Base-by-base conservation (phyloP, 2,888 invertebrate genomes). In the Encarsia formosa region DNA sequence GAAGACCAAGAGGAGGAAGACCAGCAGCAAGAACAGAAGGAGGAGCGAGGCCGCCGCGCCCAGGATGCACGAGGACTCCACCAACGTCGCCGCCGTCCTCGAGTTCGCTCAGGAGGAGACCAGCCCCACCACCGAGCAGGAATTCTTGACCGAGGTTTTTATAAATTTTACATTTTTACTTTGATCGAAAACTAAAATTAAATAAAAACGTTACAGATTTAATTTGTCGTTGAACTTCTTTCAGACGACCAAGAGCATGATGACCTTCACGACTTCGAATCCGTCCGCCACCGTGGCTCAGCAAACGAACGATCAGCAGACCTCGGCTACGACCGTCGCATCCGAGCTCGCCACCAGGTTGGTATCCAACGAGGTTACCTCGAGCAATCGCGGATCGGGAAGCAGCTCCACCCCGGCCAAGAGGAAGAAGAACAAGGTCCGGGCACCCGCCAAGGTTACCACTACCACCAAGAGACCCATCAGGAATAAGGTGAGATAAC, bases 381-480 rank as follows among this genome's bases (percentile, higher is more conserved):
- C 52, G 6, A 49, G 46, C 26, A 31, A 32, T 13, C 56, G 56
- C 29, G 47, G 56, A 19, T 15, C 50, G 19, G 31, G 16, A 3
- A 42, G n/a, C 23, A 13, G 37, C 32, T 49, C 42, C 13, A 32
- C 13, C 26, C 49, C 5, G 44, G 54, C 11, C 42, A 49, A 47
- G 22, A 38, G 40, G 41, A 63, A 59, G 35, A 65, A 63, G 54
- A 65, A 52, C 47, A 65, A 60, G 50, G 6, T 34, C 4, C 37
- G 6, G 6, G 19, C 37, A 13, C 16, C 37, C 18, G 18, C 6
- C 13, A 34, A 24, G 24, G 18, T 24, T 8, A 47, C 37, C 6
- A 52, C 39, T 16, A 40, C 19, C 35, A 48, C 38, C 9, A 40
- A 48, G 11, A 43, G 43, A n/a, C 11, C 26, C 37, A 15, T 26